These are phyloP conservation scores for Fabriciana adippe DNA, from an alignment of 2,888 invertebrate genomes.

Conservation along the genomic window DNA sequence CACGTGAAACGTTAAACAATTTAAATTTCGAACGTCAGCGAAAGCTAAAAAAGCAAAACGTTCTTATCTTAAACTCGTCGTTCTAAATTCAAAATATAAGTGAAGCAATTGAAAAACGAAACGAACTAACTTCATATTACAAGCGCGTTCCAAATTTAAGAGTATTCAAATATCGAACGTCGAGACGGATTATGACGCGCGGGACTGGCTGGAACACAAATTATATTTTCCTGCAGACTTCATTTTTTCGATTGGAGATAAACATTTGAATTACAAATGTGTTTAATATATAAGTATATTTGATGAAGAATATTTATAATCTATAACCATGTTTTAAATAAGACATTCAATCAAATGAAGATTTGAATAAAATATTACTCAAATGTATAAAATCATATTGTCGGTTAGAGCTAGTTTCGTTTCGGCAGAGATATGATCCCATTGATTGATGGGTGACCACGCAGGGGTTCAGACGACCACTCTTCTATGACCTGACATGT, in stretches of 20 bases:
- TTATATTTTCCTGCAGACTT: constrained; percentile 36
- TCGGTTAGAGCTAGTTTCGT: constrained; percentile 66
- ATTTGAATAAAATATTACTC: constrained; percentile 81
- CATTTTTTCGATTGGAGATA: constrained; percentile 41
- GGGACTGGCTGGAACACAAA: constrained; percentile 59
- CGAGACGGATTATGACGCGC: constrained; percentile 72
- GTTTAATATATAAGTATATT: constrained; percentile 39
- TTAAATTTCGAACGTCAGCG: constrained; percentile 51
- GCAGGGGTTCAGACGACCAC: constrained; percentile 56
- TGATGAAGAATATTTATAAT: constrained; percentile 45
- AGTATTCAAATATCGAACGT: constrained; percentile 79
- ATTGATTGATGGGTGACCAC: constrained; percentile 82
- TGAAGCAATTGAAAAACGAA: constrained; percentile 81
- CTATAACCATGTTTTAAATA: constrained; percentile 51
- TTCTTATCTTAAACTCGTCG: constrained; percentile 66
- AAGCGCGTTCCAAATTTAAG: constrained; percentile 76
- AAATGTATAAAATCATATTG: constrained; percentile 78
- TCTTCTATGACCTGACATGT: constrained; percentile 29
- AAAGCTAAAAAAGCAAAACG: constrained; percentile 45
- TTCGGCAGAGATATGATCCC: constrained; percentile 77
- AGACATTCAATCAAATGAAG: constrained; percentile 76
- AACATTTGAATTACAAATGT: constrained; percentile 62
- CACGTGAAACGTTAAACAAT: constrained; percentile 26
- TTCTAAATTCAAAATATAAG: constrained; percentile 80
- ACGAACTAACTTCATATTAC: constrained; percentile 77